Evolutionary conservation across 2,888 invertebrate species (phyloP).

Genomic region (Gymnocheta viridis): DNA sequence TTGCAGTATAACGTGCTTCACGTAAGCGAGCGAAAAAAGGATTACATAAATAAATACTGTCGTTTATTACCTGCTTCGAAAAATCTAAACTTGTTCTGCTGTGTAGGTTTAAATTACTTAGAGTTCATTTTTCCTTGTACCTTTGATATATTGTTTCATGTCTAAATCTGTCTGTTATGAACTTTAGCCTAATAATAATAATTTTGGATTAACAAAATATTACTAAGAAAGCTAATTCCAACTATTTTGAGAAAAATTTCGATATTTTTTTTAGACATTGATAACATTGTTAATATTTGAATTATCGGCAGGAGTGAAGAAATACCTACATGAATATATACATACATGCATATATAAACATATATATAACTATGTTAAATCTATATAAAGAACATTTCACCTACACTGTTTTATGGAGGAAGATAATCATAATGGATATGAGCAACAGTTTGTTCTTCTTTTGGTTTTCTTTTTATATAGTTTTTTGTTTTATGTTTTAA

Average conservation of each 20-base stretch:
- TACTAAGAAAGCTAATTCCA: too few relatives aligned
- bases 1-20: too few relatives aligned
- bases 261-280: not conserved
- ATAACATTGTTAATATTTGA: not conserved
- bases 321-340: not conserved
- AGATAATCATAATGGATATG: slow-evolving; percentile 45
- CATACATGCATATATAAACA: not conserved
- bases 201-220: not conserved
- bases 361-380: not conserved
- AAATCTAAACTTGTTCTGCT: too few relatives aligned
- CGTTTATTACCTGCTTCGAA: too few relatives aligned
- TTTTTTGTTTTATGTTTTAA: slow-evolving; percentile 10
- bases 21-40: too few relatives aligned
- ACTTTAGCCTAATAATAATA: too few relatives aligned
- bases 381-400: not conserved
- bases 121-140: too few relatives aligned
- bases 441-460: slow-evolving; percentile 55
- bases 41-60: too few relatives aligned
- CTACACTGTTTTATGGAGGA: slow-evolving; percentile 1
- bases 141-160: too few relatives aligned
- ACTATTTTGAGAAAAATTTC: too few relatives aligned
- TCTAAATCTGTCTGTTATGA: too few relatives aligned
- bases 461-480: not conserved
- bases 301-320: not conserved
- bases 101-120: too few relatives aligned